phyloP scores from a whole-genome alignment of 2,113 vertebrate species.

The Oenanthe oenanthe region DNA sequence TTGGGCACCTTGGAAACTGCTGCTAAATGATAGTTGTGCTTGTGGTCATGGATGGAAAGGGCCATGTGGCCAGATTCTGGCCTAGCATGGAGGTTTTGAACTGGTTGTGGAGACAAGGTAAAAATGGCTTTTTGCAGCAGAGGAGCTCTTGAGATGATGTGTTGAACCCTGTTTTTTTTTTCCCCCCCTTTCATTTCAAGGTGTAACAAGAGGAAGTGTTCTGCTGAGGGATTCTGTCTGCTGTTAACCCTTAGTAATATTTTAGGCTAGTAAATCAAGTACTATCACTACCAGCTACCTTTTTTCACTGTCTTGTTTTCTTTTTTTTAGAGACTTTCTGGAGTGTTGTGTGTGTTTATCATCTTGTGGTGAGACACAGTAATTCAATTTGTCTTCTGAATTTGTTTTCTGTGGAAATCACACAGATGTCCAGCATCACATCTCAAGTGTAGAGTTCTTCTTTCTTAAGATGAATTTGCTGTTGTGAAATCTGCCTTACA shows the following conservation, averaged over 20 bases:
- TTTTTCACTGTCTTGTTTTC: neutral
- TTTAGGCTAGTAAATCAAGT: neutral
- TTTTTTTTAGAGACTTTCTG: neutral
- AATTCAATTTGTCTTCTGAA: neutral
- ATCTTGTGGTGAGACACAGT: neutral
- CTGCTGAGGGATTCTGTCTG: neutral
- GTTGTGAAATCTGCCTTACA: neutral
- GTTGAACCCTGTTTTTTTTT: neutral
- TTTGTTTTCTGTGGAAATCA: neutral
- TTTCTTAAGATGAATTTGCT: neutral
- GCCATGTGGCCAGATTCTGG: rapidly evolving
- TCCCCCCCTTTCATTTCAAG: neutral
- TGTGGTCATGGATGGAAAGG: neutral
- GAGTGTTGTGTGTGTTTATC: neutral
- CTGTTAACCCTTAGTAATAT: neutral
- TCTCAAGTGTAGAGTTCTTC: neutral
- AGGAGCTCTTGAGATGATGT: neutral
- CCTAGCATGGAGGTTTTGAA: neutral
- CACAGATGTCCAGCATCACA: neutral
- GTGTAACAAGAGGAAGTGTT: neutral
- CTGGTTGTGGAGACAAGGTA: neutral
- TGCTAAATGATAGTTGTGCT: neutral
- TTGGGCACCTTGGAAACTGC: neutral
- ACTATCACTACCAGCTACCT: neutral
- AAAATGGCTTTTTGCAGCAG: neutral